Percentiles rank a stretch among this genome's conserved stretches.
These are phyloP conservation scores for Pseudolaguvia tuberculata DNA, from an alignment of 2,113 vertebrate genomes.

Conservation along the genomic window DNA sequence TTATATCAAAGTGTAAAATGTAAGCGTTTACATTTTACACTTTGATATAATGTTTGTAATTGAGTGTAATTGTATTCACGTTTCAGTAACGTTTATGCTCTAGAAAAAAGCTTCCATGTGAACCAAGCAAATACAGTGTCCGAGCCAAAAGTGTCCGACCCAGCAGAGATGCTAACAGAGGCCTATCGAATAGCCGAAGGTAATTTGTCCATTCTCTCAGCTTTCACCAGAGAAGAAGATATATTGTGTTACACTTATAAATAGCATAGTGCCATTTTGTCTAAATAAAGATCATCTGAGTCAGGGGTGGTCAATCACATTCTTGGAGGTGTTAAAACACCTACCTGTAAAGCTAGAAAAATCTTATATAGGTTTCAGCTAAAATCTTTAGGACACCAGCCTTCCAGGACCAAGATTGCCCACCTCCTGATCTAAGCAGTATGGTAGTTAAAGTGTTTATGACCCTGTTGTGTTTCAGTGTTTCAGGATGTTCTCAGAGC, in stretches of 20 bases:
- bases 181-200: constrained; percentile 61
- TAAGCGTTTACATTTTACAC: background rate
- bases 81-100: constrained; percentile 41
- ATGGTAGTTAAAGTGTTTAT: constrained; percentile 9
- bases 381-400: no score
- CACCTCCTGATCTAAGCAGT: background rate
- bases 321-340: no score
- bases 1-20: background rate
- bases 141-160: constrained; percentile 60
- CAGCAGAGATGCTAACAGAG: constrained; percentile 61
- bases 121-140: constrained; percentile 48
- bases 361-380: no score
- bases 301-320: no score
- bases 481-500: constrained; percentile 47
- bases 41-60: background rate
- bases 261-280: background rate
- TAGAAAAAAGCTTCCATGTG: constrained; percentile 64
- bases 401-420: no score
- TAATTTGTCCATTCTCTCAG: constrained; percentile 48
- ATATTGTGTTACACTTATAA: background rate
- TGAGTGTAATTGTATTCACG: constrained; percentile 1
- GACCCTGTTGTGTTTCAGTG: constrained; percentile 57
- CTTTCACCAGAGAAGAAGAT: background rate
- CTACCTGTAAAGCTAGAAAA: no score
- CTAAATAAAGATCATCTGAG: background rate